These are phyloP conservation scores for Epirrhoe tristata DNA, from an alignment of 2,888 invertebrate genomes.

Conservation along the genomic window DNA sequence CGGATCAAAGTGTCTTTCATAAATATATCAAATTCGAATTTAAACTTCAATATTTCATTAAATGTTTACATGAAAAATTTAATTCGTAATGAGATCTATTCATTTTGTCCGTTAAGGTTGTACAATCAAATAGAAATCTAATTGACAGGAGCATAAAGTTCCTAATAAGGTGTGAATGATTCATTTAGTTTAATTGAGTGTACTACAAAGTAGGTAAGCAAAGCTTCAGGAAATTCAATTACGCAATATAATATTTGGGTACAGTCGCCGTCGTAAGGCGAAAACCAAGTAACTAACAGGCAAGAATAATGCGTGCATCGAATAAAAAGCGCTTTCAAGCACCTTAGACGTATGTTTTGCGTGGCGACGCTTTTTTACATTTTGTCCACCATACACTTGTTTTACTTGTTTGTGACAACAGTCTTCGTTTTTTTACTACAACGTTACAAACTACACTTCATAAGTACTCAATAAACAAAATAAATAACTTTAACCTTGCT, in stretches of 20 bases:
- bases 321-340: too few relatives aligned
- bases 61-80: constrained; percentile 44
- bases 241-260: not conserved
- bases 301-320: too few relatives aligned
- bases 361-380: too few relatives aligned
- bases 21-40: constrained; percentile 35
- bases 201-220: constrained; percentile 1
- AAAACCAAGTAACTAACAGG: too few relatives aligned
- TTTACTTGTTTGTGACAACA: too few relatives aligned
- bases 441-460: too few relatives aligned
- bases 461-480: too few relatives aligned
- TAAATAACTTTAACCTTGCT: too few relatives aligned
- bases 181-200: constrained; percentile 8
- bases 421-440: too few relatives aligned
- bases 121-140: constrained; percentile 8
- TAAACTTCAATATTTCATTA: constrained; percentile 42
- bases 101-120: constrained; percentile 25
- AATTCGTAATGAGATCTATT: constrained; percentile 53
- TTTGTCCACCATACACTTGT: too few relatives aligned
- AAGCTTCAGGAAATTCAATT: constrained; percentile 16
- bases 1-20: constrained; percentile 50
- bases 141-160: constrained; percentile 2
- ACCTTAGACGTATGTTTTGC: too few relatives aligned
- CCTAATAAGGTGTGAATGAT: constrained; percentile 5
- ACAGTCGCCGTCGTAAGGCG: constrained; percentile 5